Conservation (phyloP, 2,888 invertebrate species). For the Ichneumoninae sp. region DNA sequence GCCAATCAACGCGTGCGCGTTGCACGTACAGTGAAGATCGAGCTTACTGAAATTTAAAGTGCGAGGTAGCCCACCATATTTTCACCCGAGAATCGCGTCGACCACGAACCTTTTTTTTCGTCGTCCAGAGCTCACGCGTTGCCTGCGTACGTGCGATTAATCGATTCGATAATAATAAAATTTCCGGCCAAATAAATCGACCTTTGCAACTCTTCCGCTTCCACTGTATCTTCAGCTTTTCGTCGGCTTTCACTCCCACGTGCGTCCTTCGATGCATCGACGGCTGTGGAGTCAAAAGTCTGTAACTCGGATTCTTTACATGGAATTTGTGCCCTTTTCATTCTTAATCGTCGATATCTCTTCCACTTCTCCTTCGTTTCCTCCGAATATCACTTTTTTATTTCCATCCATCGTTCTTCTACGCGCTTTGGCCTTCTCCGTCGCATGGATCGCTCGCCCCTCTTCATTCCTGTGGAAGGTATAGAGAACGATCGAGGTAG, state of each 20-base stretch:
- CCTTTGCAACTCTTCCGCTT: neutral
- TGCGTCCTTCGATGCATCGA: neutral
- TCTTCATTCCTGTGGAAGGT: conserved; percentile 45
- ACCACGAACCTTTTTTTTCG: conserved; percentile 27
- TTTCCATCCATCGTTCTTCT: conserved; percentile 63
- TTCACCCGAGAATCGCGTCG: conserved; percentile 6
- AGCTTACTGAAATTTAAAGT: conserved; percentile 42
- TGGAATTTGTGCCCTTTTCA: no score
- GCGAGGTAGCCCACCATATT: conserved; percentile 14
- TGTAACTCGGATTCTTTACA: no score
- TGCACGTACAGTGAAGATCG: conserved; percentile 19
- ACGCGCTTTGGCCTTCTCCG: conserved; percentile 59
- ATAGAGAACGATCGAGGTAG: conserved; percentile 19
- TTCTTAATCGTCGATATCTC: neutral
- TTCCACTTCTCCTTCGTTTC: conserved; percentile 11
- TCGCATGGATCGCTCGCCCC: conserved; percentile 44
- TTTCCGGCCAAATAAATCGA: conserved; percentile 14
- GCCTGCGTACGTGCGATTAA: neutral
- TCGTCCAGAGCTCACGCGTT: neutral
- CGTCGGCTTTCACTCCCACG: neutral
- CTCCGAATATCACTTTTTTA: conserved; percentile 60
- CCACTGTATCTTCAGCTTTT: neutral
- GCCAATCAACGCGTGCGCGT: conserved; percentile 53
- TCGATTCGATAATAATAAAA: conserved; percentile 26
- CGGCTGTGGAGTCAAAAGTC: no score